Evolutionary conservation across 23 tunicate species (phyloP).

Genomic region (Styela clava): DNA sequence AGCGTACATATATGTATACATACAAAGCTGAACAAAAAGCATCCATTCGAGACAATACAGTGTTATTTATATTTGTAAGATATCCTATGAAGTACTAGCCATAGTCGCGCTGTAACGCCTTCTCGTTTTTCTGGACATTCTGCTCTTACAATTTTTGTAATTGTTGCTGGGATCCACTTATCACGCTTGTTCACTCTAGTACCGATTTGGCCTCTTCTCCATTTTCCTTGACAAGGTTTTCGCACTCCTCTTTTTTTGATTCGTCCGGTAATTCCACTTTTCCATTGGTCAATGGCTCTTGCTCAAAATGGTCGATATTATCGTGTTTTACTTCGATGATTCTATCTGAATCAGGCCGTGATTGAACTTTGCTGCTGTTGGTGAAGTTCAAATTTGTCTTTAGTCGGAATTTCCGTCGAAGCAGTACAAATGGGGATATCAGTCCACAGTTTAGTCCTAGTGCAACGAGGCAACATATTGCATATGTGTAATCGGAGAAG

Average conservation of each 20-base stretch:
- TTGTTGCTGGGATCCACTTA: too few relatives aligned
- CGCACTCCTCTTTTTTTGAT: not conserved
- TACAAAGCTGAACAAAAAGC: too few relatives aligned
- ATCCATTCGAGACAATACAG: too few relatives aligned
- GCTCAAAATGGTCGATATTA: not conserved
- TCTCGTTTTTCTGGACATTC: too few relatives aligned
- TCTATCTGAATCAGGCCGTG: not conserved
- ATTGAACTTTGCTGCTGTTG: not conserved
- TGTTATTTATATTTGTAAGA: too few relatives aligned
- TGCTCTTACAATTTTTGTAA: too few relatives aligned
- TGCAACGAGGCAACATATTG: constrained; percentile 4
- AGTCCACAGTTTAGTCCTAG: constrained; percentile 18
- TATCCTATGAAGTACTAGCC: too few relatives aligned
- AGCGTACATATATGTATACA: too few relatives aligned
- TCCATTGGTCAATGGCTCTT: not conserved
- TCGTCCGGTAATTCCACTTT: not conserved
- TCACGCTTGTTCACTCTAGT: not conserved
- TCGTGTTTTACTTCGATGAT: not conserved
- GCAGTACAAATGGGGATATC: constrained; percentile 12
- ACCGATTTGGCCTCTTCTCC: not conserved
- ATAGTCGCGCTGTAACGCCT: too few relatives aligned
- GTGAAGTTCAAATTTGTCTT: not conserved
- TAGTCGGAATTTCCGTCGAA: constrained; percentile 12
- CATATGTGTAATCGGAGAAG: constrained; percentile 1
- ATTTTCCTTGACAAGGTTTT: not conserved